Conservation (phyloP, 2,113 vertebrate species). For the Acinonyx jubatus region DNA sequence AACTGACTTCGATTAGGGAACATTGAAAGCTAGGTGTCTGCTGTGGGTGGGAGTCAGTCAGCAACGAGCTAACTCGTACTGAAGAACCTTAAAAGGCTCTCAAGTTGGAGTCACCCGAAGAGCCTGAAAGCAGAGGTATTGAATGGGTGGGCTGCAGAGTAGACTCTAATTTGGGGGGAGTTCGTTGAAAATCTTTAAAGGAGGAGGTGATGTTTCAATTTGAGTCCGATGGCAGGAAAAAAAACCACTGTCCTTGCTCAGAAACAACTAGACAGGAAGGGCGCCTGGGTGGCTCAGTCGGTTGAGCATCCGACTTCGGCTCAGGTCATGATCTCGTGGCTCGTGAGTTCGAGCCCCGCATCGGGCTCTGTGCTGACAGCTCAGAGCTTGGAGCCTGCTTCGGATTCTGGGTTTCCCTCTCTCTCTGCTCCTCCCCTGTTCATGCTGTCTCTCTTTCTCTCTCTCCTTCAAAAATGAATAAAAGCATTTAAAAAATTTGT, state of each 20-base stretch:
- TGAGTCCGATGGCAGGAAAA: neutral
- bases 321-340: no score
- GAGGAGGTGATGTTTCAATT: neutral
- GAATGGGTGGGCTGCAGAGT: neutral
- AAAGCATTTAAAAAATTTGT: no score
- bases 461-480: no score
- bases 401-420: no score
- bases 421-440: no score
- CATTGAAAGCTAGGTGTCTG: accelerated
- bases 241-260: neutral
- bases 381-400: no score
- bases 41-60: no score
- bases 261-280: neutral
- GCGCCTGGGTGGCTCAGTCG: no score
- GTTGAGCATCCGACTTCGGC: no score
- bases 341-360: no score
- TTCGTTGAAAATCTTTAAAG: neutral
- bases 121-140: neutral
- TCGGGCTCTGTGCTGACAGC: no score
- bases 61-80: neutral
- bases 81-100: neutral
- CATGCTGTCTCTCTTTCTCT: no score
- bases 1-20: neutral
- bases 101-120: neutral
- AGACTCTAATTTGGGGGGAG: neutral